These are phyloP conservation scores for Lepidocyrtinus sp. DNA, from an alignment of 2,888 invertebrate genomes.

Conservation along the genomic window DNA sequence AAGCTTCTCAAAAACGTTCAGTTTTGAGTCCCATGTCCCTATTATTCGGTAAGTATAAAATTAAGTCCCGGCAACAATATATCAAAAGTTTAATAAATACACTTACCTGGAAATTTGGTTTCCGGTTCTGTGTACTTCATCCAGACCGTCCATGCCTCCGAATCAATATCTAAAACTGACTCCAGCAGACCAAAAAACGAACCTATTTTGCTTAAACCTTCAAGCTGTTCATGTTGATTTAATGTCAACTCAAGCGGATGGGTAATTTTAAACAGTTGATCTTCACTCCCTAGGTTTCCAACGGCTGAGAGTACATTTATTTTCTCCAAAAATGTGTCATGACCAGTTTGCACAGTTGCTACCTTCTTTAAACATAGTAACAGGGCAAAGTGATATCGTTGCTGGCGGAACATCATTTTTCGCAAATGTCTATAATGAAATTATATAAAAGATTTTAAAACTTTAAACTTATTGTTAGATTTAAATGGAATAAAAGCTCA, in stretches of 20 bases:
- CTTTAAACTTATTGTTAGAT: no score
- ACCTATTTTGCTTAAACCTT: neutral
- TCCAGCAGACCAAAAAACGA: constrained; percentile 22
- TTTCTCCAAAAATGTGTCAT: no score
- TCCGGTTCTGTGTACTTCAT: neutral
- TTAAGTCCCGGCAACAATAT: neutral
- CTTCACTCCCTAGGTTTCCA: neutral
- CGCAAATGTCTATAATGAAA: no score
- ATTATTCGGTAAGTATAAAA: neutral
- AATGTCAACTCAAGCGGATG: neutral
- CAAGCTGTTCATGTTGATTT: neutral
- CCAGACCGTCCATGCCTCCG: constrained; percentile 11
- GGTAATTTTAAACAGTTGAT: neutral
- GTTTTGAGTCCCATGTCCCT: neutral
- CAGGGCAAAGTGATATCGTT: constrained; percentile 26
- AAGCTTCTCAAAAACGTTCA: neutral
- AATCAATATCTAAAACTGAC: neutral
- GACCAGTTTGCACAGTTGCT: no score
- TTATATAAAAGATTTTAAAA: no score
- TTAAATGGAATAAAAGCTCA: no score
- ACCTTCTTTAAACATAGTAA: no score
- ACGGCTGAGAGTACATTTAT: no score
- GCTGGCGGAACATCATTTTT: neutral
- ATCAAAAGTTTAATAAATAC: no score
- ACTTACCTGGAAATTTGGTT: constrained; percentile 18